Evolutionary conservation across 2,888 invertebrate species (phyloP).

Genomic region (Antheraea assamensis): DNA sequence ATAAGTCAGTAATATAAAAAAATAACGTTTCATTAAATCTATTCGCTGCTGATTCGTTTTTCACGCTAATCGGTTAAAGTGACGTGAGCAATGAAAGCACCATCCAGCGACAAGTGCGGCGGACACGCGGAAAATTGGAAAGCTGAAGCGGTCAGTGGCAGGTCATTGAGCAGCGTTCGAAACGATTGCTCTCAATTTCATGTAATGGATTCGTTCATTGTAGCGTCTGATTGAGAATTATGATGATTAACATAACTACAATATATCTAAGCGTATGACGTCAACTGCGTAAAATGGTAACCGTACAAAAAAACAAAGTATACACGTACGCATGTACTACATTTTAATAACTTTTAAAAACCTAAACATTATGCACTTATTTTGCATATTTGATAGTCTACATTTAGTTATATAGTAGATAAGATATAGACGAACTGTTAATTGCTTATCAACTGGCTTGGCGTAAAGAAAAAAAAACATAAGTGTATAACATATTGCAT

Average conservation of each 20-base stretch:
- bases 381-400: background rate
- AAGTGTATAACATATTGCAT: no score
- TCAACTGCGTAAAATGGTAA: no score
- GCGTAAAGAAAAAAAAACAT: background rate
- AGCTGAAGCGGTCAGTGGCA: constrained; percentile 43
- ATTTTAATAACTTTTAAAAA: background rate
- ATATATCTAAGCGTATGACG: no score
- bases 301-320: background rate
- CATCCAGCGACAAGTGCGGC: constrained; percentile 44
- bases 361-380: no score
- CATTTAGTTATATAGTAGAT: background rate
- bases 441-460: background rate
- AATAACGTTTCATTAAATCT: constrained; percentile 2
- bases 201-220: constrained; percentile 27
- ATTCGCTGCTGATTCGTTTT: constrained; percentile 32
- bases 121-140: constrained; percentile 59
- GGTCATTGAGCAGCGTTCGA: constrained; percentile 21
- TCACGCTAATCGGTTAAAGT: constrained; percentile 35
- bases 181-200: constrained; percentile 19
- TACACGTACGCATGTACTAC: background rate
- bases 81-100: constrained; percentile 32
- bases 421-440: background rate
- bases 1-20: background rate
- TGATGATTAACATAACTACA: constrained; percentile 1
- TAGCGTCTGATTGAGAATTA: constrained; percentile 26